Base-by-base conservation (phyloP, 2,797 vertebrate genomes). In the Monodelphis domestica region DNA sequence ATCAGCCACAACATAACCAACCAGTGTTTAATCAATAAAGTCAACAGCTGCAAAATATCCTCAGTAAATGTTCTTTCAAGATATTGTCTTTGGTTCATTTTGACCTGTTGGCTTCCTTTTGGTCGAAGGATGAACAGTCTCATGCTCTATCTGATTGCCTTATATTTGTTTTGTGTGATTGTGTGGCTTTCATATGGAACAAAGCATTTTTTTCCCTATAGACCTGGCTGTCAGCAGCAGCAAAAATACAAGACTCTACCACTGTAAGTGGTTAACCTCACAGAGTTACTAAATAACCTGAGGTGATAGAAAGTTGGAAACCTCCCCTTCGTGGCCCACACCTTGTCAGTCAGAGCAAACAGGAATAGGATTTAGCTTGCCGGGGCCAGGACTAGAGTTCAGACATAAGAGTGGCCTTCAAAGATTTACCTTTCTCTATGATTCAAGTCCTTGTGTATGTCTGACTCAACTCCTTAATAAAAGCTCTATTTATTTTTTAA, bases 41-140 rank as follows among this genome's bases (percentile, higher is more conserved):
- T 89, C 70, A 89, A n/a, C 54, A 26, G 24, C 56, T 55, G 88
- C 52, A 89, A 95, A 89, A 53, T 53, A 57, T 51, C 92, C 88
- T 92, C 63, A 30, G 70, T 50, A 89, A 54, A 54, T 7, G 29
- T 0, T 88, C 38, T 89, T 88, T 96, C 90, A 30, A 4, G 15
- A 52, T 78, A 89, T 90, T 91, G 96, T 92, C 88, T 91, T 54
- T 45, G 24, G 70, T 87, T 52, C 88, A n/a, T 54, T 84, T 24
- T n/a, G 53, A 7, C 10, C 57, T 92, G 53, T 53, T 78, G 70
- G 21, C 21, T 89, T 15, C 50, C 30, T 38, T 89, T 87, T 30
- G 87, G 53, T 50, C 11, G 21, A 91, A n/a, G 88, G 29, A 53
- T 51, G 56, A 55, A 88, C 15, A 78, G 56, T 33, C 84, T 84